Base-by-base conservation (phyloP, 1,140 invertebrate genomes). In the Drosophila baimaii region DNA sequence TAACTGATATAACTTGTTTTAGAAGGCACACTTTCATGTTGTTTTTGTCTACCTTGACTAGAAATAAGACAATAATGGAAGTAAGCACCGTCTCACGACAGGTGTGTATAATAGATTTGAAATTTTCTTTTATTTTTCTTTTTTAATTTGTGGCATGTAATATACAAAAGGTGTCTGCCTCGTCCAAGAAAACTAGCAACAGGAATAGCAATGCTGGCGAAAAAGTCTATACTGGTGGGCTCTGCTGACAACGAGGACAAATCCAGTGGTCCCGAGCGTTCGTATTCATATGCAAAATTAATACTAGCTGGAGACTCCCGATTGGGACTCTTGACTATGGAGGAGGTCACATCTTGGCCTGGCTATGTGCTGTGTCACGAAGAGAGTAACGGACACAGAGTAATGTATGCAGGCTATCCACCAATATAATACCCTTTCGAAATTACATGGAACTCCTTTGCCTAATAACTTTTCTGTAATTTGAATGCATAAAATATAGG, bases 251-350 rank as follows among this genome's bases (percentile, higher is more conserved):
- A 39, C 37, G n/a, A 55, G 33, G 15, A 54, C 62, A 75, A 64
- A 71, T 81, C 56, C 57, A 80, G 56, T 70, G 62, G 56, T 56
- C 69, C 78, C 43, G 51, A 13, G 33, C 17, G 10, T 10, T 43
- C 27, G 37, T 63, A 84, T 80, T 84, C 81, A 80, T 77, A 77
- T 84, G 81, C 68, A 81, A 82, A 81, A 86, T 81, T 49, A 86
- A 86, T 69, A 37, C 62, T 10, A 29, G 66, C 37, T 58, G 15
- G 25, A 21, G 61, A 65, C 43, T 39, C 12, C 35, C 41, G 35
- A 37, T 47, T 46, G 39, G 29, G 31, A 64, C 51, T 57, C n/a
- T 55, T 25, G 54, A 17, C 19, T 55, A 21, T 41, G 25, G 33
- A 46, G 65, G 23, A 68, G 49, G 55, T 70, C 25, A 31, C 29